Conservation (phyloP, 2,888 invertebrate genomes). For the Cosmia pyralina region DNA sequence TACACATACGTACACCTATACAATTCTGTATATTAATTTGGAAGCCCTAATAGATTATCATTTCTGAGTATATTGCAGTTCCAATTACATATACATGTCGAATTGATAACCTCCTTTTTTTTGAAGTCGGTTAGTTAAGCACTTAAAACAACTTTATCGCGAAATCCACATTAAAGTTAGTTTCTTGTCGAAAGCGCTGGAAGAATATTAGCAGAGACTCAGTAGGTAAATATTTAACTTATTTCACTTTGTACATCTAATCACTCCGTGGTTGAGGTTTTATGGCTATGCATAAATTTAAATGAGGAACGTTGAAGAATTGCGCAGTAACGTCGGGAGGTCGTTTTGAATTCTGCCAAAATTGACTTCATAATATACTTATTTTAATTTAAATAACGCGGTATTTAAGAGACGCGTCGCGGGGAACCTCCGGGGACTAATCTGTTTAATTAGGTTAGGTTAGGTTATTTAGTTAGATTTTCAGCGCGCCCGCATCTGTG, state of each 20-base stretch:
- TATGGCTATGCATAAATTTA: constrained; percentile 73
- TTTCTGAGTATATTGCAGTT: not conserved
- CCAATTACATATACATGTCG: not conserved
- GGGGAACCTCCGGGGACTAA: constrained; percentile 68
- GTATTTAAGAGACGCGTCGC: constrained; percentile 69
- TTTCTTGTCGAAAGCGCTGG: constrained; percentile 26
- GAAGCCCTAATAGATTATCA: too few species aligned
- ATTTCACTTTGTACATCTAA: constrained; percentile 55
- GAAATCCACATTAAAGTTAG: constrained; percentile 2
- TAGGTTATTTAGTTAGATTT: too few species aligned
- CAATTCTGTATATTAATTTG: too few species aligned
- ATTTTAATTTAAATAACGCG: constrained; percentile 79
- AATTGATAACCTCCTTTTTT: not conserved
- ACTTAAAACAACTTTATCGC: constrained; percentile 12
- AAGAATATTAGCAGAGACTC: constrained; percentile 18
- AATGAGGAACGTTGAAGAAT: constrained; percentile 70
- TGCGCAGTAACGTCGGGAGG: constrained; percentile 60
- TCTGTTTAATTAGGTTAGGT: constrained; percentile 73
- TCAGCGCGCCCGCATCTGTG: constrained; percentile 62
- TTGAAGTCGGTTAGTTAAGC: constrained; percentile 4
- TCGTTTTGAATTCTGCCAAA: constrained; percentile 69
- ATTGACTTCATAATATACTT: constrained; percentile 75
- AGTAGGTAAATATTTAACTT: constrained; percentile 54
- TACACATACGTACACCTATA: too few species aligned
- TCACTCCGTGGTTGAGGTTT: constrained; percentile 63